Base-by-base conservation (phyloP, 2,888 invertebrate genomes). In the Liodrosophila aerea region DNA sequence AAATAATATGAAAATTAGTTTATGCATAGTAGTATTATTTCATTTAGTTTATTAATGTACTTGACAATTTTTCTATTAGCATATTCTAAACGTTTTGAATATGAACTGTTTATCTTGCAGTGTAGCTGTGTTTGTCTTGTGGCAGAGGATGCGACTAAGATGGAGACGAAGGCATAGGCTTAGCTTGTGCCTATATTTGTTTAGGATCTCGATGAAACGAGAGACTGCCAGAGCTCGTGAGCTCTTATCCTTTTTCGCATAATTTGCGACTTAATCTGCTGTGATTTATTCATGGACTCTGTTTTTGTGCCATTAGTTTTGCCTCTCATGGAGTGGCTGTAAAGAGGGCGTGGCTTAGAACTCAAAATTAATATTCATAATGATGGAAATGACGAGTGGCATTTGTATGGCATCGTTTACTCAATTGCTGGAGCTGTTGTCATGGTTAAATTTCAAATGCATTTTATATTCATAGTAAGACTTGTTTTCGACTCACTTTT, bases 231-330 rank as follows among this genome's bases (percentile, higher is more conserved):
- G 43, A 63, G 62, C 18, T 5, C 15, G 74, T 59, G 52, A 62
- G 64, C 59, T 62, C 58, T 65, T 63, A 83, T 69, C 76, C 84
- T 64, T 75, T 85, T 77, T 67, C 85, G 70, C 86, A 80, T 84
- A 73, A 84, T 86, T 82, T 73, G 66, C 61, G 59, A 69, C 68
- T 59, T 82, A 86, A 82, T 86, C 82, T 76, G 49, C 73, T 81
- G 85, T 86, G 82, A 86, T 83, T 76, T 83, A 83, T 83, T 83
- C 86, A 83, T 77, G 52, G 73, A 81, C 71, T 85, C 76, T 59
- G 71, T 66, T 84, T 66, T 86, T 75, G 63, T 58, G 39, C 81
- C 82, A 84, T 86, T 82, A 84, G 75, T 75, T 77, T 69, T 60
- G 68, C 70, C 58, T 70, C 62, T 80, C 66, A 84, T 80, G 70